Evolutionary conservation across 30 jellyfish, hydroid and myxozoan species (phyloP).

Genomic region (Sanderia malayensis): DNA sequence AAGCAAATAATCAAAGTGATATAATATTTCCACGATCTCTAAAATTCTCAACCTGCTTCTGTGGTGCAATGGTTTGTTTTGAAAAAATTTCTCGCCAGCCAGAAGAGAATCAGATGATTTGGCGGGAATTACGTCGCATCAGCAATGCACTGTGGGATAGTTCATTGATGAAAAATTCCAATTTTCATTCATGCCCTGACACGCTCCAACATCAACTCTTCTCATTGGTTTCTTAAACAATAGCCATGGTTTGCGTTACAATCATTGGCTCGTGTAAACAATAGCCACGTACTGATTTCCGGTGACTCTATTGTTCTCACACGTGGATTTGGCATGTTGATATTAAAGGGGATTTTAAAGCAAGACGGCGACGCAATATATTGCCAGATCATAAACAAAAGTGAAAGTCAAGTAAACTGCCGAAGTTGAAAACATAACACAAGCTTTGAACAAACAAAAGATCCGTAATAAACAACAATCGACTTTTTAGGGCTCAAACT

Average conservation of each 20-base stretch:
- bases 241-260: neutral
- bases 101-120: slow-evolving; percentile 36
- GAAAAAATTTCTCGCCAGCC: slow-evolving; percentile 34
- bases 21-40: too few relatives aligned
- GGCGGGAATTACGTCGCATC: slow-evolving; percentile 64
- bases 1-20: too few relatives aligned
- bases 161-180: slow-evolving; percentile 59
- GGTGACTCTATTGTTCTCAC: slow-evolving; percentile 15
- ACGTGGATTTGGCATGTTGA: slow-evolving; percentile 41
- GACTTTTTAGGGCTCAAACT: too few relatives aligned
- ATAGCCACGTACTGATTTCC: slow-evolving; percentile 9
- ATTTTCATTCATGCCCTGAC: slow-evolving; percentile 44
- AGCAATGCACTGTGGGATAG: slow-evolving; percentile 48
- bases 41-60: slow-evolving; percentile 5
- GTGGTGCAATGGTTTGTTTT: slow-evolving; percentile 47
- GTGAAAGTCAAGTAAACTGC: too few relatives aligned
- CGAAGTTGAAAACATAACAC: too few relatives aligned
- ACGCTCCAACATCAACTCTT: neutral
- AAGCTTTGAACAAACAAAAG: too few relatives aligned
- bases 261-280: neutral
- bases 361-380: too few relatives aligned
- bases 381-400: too few relatives aligned
- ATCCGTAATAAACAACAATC: too few relatives aligned
- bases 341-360: neutral
- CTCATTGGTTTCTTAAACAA: slow-evolving; percentile 39